Conservation (phyloP, 2,797 vertebrate species). For the Gephyroberyx darwinii region DNA sequence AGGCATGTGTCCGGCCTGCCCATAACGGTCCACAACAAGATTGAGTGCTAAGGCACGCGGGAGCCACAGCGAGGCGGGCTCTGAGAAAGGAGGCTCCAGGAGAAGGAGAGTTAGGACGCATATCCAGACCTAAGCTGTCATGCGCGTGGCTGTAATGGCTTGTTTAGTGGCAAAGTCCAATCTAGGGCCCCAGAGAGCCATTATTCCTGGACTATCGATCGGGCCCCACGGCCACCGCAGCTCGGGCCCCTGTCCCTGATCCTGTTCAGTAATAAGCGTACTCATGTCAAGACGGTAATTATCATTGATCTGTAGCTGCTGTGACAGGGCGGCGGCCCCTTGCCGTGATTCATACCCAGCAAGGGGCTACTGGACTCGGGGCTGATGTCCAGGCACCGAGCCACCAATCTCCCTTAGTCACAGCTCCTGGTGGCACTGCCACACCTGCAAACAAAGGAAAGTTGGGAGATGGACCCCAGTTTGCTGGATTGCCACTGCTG, state of each 20-base stretch:
- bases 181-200: constrained; percentile 90
- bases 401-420: constrained; percentile 56
- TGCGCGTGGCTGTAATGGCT: constrained; percentile 87
- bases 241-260: constrained; percentile 89
- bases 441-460: constrained; percentile 49
- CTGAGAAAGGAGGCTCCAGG: constrained; percentile 75
- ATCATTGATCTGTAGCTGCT: constrained; percentile 94
- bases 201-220: constrained; percentile 95
- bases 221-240: constrained; percentile 79
- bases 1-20: constrained; percentile 78
- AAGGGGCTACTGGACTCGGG: constrained; percentile 72
- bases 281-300: constrained; percentile 98
- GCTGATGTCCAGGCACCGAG: constrained; percentile 60
- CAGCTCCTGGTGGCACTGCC: constrained; percentile 60
- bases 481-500: neutral
- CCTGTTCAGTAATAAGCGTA: constrained; percentile 99
- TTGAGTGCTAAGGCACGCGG: constrained; percentile 76
- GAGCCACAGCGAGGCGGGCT: constrained; percentile 75
- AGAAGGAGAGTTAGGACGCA: constrained; percentile 81
- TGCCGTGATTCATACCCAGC: constrained; percentile 90
- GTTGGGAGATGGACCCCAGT: constrained; percentile 38
- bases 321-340: constrained; percentile 90
- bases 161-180: constrained; percentile 91
- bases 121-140: constrained; percentile 87
- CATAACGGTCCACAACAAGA: constrained; percentile 76